These are phyloP conservation scores for Carterocephalus palaemon DNA, from an alignment of 2,888 invertebrate genomes.

Conservation along the genomic window DNA sequence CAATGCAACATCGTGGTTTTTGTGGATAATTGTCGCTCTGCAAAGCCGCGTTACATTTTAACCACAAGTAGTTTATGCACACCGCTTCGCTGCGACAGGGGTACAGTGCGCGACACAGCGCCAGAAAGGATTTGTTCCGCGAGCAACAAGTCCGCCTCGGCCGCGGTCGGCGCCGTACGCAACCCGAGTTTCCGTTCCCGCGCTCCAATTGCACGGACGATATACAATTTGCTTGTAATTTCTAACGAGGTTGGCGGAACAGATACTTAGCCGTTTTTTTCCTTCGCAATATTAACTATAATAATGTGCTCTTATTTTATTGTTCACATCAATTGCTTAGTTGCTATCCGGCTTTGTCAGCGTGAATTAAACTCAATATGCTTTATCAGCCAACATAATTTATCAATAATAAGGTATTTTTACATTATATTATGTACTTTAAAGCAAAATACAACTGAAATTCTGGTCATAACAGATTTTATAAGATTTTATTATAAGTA, in stretches of 20 bases:
- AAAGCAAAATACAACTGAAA: too few relatives aligned
- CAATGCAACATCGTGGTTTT: too few relatives aligned
- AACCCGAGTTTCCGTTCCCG: constrained; percentile 21
- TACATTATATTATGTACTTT: too few relatives aligned
- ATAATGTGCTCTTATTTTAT: constrained; percentile 12
- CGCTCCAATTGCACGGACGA: constrained; percentile 24
- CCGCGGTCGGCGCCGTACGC: constrained; percentile 8
- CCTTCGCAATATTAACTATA: constrained; percentile 21
- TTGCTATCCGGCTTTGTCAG: neutral
- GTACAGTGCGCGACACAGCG: too few relatives aligned
- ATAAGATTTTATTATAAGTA: too few relatives aligned
- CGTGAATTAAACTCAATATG: neutral
- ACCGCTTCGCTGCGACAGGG: too few relatives aligned
- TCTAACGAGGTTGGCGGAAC: constrained; percentile 25
- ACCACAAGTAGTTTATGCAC: neutral
- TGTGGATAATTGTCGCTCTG: too few relatives aligned
- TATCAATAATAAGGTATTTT: too few relatives aligned
- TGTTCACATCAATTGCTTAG: constrained; percentile 5
- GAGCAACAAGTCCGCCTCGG: neutral
- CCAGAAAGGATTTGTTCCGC: neutral
- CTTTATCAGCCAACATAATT: neutral
- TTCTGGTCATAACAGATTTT: too few relatives aligned
- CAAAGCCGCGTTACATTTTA: neutral
- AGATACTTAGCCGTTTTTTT: constrained; percentile 23
- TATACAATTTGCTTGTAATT: constrained; percentile 26